Conservation (phyloP, 1,140 invertebrate species). For the Pseudomyrmex flavicornis region DNA sequence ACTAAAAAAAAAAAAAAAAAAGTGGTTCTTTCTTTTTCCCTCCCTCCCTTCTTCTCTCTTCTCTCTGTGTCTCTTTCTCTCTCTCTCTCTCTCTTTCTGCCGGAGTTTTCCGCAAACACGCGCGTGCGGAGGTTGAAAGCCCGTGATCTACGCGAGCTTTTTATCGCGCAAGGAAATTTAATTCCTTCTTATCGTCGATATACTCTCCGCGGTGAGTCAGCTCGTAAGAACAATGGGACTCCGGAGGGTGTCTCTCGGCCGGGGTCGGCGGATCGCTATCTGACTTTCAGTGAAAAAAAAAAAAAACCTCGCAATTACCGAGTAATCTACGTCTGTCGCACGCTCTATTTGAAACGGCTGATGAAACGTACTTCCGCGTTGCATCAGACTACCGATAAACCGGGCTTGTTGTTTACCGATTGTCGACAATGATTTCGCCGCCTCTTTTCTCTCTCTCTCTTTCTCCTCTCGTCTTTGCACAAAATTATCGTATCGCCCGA, state of each 20-base stretch:
- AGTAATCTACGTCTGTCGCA: slow-evolving; percentile 63
- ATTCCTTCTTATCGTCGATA: slow-evolving; percentile 27
- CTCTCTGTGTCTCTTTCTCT: too few relatives aligned
- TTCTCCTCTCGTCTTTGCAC: not conserved
- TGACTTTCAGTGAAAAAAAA: slow-evolving; percentile 33
- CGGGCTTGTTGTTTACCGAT: slow-evolving; percentile 70
- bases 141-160: not conserved
- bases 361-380: slow-evolving; percentile 83
- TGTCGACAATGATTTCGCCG: slow-evolving; percentile 58
- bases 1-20: not conserved
- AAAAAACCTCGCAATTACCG: slow-evolving; percentile 62
- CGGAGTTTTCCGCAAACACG: not conserved
- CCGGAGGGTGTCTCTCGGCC: slow-evolving; percentile 35
- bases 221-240: slow-evolving; percentile 46
- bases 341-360: slow-evolving; percentile 74
- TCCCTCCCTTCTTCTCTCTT: too few relatives aligned
- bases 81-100: too few relatives aligned
- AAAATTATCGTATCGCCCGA: slow-evolving; percentile 52
- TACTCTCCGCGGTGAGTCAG: slow-evolving; percentile 17
- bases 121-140: not conserved
- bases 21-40: not conserved
- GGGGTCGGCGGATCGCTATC: slow-evolving; percentile 63
- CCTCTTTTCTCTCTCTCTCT: slow-evolving; percentile 12
- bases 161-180: slow-evolving; percentile 29
- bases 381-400: slow-evolving; percentile 80